phyloP scores from a whole-genome alignment of 2,113 vertebrate genomes.

The Sitta europaea region DNA sequence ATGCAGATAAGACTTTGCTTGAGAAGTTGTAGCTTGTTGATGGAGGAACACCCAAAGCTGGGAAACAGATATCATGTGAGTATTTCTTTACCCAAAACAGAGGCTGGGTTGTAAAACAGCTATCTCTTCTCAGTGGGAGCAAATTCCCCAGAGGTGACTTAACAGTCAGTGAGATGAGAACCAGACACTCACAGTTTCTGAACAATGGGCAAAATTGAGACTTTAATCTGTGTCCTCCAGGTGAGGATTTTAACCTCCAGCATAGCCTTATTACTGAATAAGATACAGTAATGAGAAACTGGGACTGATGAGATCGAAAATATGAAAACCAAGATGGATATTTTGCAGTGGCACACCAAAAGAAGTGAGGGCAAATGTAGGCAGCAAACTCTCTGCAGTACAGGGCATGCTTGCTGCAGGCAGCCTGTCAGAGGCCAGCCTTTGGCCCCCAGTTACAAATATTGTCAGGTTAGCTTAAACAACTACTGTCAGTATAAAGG shows the following conservation, averaged over 20 bases:
- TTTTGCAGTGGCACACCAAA: neutral
- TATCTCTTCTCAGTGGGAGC: neutral
- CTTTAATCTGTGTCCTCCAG: neutral
- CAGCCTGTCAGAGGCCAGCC: neutral
- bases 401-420: neutral
- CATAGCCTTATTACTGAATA: neutral
- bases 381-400: neutral
- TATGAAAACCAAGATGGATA: neutral
- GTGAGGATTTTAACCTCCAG: neutral
- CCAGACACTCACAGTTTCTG: neutral
- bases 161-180: neutral
- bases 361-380: neutral
- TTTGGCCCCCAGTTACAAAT: neutral
- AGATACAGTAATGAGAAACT: neutral
- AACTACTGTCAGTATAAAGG: neutral
- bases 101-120: neutral
- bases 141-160: neutral
- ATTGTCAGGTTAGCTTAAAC: neutral
- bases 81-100: neutral
- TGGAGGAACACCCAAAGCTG: neutral
- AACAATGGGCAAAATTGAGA: neutral
- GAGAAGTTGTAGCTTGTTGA: neutral
- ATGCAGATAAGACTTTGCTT: neutral
- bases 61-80: neutral
- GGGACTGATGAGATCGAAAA: neutral